Evolutionary conservation across 2,113 vertebrate species (phyloP), one percentile per base, ranked within the genome.

Genomic region (Dasyprocta punctata): DNA sequence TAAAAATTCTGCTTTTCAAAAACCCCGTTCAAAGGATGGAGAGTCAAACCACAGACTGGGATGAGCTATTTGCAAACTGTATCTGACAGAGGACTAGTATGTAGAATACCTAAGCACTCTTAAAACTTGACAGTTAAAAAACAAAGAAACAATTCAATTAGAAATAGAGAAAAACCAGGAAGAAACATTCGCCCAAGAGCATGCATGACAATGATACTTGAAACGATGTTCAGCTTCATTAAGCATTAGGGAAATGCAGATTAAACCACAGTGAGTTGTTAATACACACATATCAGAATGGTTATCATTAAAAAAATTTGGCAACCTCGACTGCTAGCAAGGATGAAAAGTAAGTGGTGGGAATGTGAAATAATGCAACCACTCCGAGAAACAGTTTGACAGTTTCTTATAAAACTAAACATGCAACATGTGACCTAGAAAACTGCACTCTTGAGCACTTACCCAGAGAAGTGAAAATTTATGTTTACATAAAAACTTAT

Each of bases 401-500:
- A 28, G 8, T 33, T 77, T 90, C 52, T 94, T 83, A 13, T 0
- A 56, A 56, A 41, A 41, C 47, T 28, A 63, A 52, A 67, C 60
- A 1, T 17, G 49, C 7, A 2, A 5, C 86, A 12, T 24, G 6
- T 14, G 60, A 90, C 22, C 86, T 22, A 49, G 20, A 77, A 81
- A 44, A 52, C 67, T n/a, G 19, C 19, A 9, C 20, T 36, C 75
- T n/a, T 47, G 82, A 44, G 26, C 81, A 61, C 67, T 88, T 54
- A 58, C 28, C 67, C 54, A 91, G n/a, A 77, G 65, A 91, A 75
- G 30, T 81, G 60, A 80, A 78, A n/a, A 44, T 78, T 44, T 81
- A 47, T 61, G 24, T 86, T 30, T 47, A 33, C 49, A 80, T 36
- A 52, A 80, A 22, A 54, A 54, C 8, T 54, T 52, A 49, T 36